These are phyloP conservation scores for Lutjanus erythropterus DNA, from an alignment of 2,113 vertebrate species.

Conservation along the genomic window DNA sequence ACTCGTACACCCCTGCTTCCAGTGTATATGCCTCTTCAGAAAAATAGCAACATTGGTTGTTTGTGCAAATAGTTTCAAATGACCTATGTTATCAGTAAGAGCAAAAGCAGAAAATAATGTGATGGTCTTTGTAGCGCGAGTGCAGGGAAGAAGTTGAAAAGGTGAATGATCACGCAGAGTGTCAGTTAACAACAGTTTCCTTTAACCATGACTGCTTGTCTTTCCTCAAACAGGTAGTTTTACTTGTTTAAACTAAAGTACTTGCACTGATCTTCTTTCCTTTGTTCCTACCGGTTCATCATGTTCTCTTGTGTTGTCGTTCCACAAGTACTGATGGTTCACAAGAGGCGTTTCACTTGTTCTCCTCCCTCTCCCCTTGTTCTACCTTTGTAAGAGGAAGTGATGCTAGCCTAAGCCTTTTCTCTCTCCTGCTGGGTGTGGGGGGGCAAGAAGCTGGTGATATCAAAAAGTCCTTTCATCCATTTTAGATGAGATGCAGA, in stretches of 20 bases:
- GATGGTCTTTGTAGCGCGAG: neutral
- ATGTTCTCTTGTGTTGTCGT: conserved; percentile 14
- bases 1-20: too few species aligned
- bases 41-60: neutral
- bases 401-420: conserved; percentile 38
- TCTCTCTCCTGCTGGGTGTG: conserved; percentile 39
- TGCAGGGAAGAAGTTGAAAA: neutral
- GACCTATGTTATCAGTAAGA: neutral
- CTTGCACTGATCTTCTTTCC: neutral
- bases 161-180: neutral
- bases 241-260: neutral
- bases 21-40: too few species aligned
- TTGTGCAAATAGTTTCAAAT: conserved; percentile 11
- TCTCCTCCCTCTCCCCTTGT: conserved; percentile 37
- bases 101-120: neutral
- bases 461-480: conserved; percentile 81
- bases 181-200: too few species aligned
- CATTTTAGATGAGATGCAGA: conserved; percentile 83
- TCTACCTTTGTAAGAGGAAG: conserved; percentile 57
- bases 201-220: too few species aligned
- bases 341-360: conserved; percentile 33
- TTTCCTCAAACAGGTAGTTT: neutral
- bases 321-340: neutral
- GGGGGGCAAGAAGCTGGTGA: conserved; percentile 12
- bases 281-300: neutral